phyloP scores from a whole-genome alignment of 1,140 invertebrate genomes.

The Metopolophium dirhodum region DNA sequence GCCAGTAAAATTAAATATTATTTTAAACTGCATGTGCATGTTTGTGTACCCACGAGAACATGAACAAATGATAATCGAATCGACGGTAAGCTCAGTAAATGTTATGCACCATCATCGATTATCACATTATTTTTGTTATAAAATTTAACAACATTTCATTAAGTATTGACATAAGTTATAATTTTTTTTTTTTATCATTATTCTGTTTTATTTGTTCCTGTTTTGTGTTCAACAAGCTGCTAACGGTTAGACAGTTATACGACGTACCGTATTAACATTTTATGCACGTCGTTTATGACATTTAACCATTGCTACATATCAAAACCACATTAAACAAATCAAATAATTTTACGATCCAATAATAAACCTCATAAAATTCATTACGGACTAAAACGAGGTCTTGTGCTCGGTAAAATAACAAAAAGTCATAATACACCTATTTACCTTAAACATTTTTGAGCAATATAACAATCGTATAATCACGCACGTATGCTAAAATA shows the following conservation, averaged over 20 bases:
- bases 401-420: neutral
- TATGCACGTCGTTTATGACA: constrained; percentile 5
- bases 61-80: neutral
- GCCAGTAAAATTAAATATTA: neutral
- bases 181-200: neutral
- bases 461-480: neutral
- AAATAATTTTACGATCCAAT: constrained; percentile 1
- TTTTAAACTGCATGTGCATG: neutral
- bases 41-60: no score
- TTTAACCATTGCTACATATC: constrained; percentile 1
- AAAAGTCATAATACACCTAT: neutral
- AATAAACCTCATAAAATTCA: neutral
- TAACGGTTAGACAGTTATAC: neutral
- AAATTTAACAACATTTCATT: neutral
- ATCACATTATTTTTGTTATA: neutral
- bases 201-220: neutral
- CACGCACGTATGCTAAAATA: neutral
- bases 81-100: constrained; percentile 2
- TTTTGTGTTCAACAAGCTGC: neutral
- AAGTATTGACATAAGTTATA: neutral
- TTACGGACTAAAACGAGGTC: neutral
- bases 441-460: neutral
- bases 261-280: neutral
- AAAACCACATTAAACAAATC: constrained; percentile 20
- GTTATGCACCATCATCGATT: constrained; percentile 35